These are phyloP conservation scores for Kryptopterus vitreolus DNA, from an alignment of 2,797 vertebrate genomes.

Conservation along the genomic window DNA sequence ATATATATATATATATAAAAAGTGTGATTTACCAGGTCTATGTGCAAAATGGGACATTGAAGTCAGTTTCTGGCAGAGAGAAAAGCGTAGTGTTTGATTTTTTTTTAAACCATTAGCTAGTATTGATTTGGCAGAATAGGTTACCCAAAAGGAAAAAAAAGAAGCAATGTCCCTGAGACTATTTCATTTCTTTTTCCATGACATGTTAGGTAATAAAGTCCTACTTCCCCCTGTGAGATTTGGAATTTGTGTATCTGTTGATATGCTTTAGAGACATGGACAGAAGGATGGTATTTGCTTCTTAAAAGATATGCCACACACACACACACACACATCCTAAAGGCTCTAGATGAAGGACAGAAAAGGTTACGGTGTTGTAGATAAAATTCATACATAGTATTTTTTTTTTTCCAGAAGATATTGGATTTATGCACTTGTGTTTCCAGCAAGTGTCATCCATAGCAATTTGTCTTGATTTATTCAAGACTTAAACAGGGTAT, in stretches of 20 bases:
- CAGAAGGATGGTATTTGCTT: constrained; percentile 29
- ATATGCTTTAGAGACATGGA: constrained; percentile 38
- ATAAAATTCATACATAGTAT: constrained; percentile 52
- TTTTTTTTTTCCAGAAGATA: constrained; percentile 48
- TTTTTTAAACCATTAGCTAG: constrained; percentile 59
- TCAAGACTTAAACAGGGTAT: constrained; percentile 62
- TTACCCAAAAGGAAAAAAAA: constrained; percentile 46
- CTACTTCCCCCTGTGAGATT: constrained; percentile 48
- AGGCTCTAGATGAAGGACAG: constrained; percentile 42
- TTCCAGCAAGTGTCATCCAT: constrained; percentile 53
- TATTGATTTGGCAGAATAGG: constrained; percentile 62
- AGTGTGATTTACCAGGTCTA: constrained; percentile 58
- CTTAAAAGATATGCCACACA: constrained; percentile 56
- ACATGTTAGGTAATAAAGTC: constrained; percentile 54
- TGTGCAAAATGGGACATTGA: constrained; percentile 55
- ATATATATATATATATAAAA: constrained; percentile 55
- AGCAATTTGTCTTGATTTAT: constrained; percentile 63
- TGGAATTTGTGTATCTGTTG: constrained; percentile 42
- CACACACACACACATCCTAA: constrained; percentile 43
- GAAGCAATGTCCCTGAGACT: constrained; percentile 45
- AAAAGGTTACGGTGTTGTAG: constrained; percentile 53
- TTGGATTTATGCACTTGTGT: constrained; percentile 58
- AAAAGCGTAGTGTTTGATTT: constrained; percentile 61
- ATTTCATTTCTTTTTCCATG: constrained; percentile 49
- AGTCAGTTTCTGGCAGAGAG: constrained; percentile 57